phyloP scores from a whole-genome alignment of 30 jellyfish, hydroid and myxozoan genomes.

The Chironex yamaguchii region DNA sequence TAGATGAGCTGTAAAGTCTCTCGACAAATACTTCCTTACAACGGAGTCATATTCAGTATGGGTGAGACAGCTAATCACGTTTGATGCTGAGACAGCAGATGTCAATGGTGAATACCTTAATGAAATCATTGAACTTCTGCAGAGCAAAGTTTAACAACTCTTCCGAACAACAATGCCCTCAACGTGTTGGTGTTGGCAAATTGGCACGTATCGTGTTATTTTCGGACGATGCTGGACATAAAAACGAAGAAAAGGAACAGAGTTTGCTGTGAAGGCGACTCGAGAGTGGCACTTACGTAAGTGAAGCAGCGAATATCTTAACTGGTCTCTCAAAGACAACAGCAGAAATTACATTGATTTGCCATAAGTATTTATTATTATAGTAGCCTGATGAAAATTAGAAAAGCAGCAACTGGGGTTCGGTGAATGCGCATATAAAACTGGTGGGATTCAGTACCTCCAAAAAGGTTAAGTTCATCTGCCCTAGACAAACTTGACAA shows the following conservation, averaged over 20 bases:
- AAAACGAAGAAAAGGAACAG: neutral
- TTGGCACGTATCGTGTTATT: neutral
- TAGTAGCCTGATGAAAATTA: neutral
- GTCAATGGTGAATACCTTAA: neutral
- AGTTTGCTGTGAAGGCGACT: too few species aligned
- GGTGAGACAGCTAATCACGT: neutral
- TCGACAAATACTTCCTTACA: neutral
- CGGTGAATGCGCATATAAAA: neutral
- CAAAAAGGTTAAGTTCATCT: neutral
- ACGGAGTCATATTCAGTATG: neutral
- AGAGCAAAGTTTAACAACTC: too few species aligned
- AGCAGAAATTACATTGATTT: neutral
- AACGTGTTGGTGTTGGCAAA: neutral
- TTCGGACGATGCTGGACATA: neutral
- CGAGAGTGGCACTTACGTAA: too few species aligned
- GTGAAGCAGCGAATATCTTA: too few species aligned
- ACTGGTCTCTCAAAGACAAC: too few species aligned
- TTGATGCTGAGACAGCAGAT: neutral
- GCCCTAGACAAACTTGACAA: too few species aligned
- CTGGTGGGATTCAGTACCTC: neutral
- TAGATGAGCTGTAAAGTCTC: neutral
- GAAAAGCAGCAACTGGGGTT: neutral
- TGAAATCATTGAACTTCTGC: neutral
- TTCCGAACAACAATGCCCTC: neutral
- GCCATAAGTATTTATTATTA: too few species aligned